A percentile compares a stretch with the other conserved stretches of the same genome.
Evolutionary conservation across 1,140 invertebrate genomes (phyloP).

Genomic region (Gerris buenoi): DNA sequence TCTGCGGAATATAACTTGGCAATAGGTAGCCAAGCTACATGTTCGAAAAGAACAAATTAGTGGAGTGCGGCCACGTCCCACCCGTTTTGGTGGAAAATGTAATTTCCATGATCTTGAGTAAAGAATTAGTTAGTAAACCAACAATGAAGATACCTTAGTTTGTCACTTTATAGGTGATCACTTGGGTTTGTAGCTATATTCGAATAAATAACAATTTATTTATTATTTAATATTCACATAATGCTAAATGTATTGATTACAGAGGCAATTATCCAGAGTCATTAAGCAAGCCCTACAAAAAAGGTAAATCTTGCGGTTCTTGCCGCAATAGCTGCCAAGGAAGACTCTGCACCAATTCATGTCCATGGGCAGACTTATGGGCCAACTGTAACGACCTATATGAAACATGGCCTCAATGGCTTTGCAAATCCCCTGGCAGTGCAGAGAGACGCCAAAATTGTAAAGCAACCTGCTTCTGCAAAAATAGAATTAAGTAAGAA

Average conservation of each 20-base stretch:
- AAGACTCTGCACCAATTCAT: conserved; percentile 57
- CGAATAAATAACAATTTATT: no score
- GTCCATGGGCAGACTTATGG: conserved; percentile 49
- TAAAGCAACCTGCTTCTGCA: conserved; percentile 54
- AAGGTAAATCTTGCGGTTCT: neutral
- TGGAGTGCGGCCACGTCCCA: no score
- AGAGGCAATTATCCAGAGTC: neutral
- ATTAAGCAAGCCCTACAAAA: neutral
- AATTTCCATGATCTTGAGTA: no score
- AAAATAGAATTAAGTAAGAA: neutral
- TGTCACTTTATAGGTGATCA: no score
- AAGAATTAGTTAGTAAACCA: no score
- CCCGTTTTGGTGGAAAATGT: no score
- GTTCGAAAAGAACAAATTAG: no score
- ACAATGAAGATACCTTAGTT: no score
- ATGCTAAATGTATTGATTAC: neutral
- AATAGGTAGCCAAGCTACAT: no score
- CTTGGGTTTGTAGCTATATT: no score
- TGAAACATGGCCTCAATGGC: conserved; percentile 39
- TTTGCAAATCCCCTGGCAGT: conserved; percentile 42
- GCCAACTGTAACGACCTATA: conserved; percentile 52
- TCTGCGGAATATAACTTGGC: no score
- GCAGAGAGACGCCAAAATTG: conserved; percentile 40
- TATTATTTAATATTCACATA: no score
- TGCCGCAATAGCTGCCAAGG: conserved; percentile 31